These are phyloP conservation scores for Siniperca undulata DNA, from an alignment of 2,797 vertebrate genomes.

Conservation along the genomic window DNA sequence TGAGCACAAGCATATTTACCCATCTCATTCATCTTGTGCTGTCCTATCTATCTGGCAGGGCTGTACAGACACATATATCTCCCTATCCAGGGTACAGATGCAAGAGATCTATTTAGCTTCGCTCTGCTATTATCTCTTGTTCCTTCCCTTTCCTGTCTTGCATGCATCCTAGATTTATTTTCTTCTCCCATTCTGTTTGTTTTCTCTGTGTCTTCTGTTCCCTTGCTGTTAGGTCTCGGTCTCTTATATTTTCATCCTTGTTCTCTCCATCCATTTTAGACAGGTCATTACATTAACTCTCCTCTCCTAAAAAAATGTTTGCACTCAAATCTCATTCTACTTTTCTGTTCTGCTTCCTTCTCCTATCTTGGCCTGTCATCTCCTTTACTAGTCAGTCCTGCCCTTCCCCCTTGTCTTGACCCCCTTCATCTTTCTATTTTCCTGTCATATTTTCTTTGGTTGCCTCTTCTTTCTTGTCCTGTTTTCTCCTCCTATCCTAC, in stretches of 20 bases:
- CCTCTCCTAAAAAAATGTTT: neutral
- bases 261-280: slow-evolving; percentile 35
- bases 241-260: slow-evolving; percentile 16
- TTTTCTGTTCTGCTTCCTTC: slow-evolving; percentile 1
- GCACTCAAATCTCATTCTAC: neutral
- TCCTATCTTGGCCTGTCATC: slow-evolving; percentile 23
- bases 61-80: slow-evolving; percentile 67
- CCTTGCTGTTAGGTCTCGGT: slow-evolving; percentile 10
- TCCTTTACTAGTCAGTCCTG: slow-evolving; percentile 5
- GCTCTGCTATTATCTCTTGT: slow-evolving; percentile 63
- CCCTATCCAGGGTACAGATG: slow-evolving; percentile 64
- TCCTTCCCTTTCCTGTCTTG: slow-evolving; percentile 27
- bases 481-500: slow-evolving; percentile 8
- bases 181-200: slow-evolving; percentile 22
- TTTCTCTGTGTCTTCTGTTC: slow-evolving; percentile 27
- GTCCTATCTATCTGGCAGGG: slow-evolving; percentile 67
- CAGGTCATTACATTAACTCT: slow-evolving; percentile 40
- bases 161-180: slow-evolving; percentile 55
- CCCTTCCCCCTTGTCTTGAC: slow-evolving; percentile 19
- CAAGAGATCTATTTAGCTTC: slow-evolving; percentile 66
- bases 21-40: slow-evolving; percentile 81
- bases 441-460: slow-evolving; percentile 21
- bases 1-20: slow-evolving; percentile 79
- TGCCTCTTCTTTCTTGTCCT: neutral
- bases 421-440: slow-evolving; percentile 23